Conservation (phyloP, 2,797 vertebrate genomes). For the Clarias laeviceps region DNA sequence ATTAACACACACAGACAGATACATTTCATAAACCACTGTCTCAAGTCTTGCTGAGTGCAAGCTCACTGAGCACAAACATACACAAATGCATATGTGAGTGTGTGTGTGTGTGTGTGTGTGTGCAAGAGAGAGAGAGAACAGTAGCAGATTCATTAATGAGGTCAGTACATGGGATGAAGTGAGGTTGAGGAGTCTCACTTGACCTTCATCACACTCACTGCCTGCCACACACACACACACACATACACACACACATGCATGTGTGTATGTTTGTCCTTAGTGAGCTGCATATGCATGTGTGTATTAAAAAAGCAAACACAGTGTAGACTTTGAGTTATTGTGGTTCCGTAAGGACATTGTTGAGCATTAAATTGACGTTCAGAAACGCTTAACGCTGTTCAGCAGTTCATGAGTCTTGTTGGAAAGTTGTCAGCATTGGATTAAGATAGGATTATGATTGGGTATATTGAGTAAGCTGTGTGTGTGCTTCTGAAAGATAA, state of each 20-base stretch:
- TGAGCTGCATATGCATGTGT: no score
- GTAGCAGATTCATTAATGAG: constrained; percentile 12
- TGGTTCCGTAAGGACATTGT: neutral
- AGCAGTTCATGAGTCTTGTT: neutral
- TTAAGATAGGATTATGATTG: neutral
- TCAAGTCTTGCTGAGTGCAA: neutral
- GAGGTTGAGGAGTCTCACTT: constrained; percentile 1
- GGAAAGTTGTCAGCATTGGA: neutral
- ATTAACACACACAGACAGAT: constrained; percentile 8
- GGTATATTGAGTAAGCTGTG: neutral
- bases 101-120: neutral
- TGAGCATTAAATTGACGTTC: neutral
- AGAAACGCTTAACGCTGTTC: neutral
- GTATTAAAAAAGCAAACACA: neutral
- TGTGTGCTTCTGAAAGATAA: neutral
- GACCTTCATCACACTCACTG: neutral
- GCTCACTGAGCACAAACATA: neutral
- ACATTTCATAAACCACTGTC: neutral
- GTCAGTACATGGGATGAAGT: neutral
- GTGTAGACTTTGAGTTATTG: neutral
- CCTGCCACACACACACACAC: constrained; percentile 9
- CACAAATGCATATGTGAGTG: neutral
- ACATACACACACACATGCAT: neutral
- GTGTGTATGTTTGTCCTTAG: neutral
- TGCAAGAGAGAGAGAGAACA: no score